Conservation (phyloP, 37 sponge, comb jelly and placozoan genomes). For the Axinella damicornis region DNA sequence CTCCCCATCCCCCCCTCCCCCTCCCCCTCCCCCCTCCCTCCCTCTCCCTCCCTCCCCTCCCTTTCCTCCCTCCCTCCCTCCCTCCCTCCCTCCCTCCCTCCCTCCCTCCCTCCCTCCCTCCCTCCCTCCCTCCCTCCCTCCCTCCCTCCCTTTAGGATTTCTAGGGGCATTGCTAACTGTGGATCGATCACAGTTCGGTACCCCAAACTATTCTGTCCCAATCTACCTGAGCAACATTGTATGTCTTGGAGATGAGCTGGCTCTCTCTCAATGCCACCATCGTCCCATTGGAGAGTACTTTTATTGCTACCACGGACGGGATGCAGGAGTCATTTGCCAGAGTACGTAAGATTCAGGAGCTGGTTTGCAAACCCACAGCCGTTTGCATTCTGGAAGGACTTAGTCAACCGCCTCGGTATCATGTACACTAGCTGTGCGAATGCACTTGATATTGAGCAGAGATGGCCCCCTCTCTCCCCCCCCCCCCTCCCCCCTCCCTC, state of each 20-base stretch:
- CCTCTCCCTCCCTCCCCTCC: too few relatives aligned
- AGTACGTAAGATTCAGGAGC: slow-evolving; percentile 19
- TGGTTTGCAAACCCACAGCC: too few relatives aligned
- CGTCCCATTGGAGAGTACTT: slow-evolving; percentile 39
- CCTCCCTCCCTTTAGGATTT: slow-evolving; percentile 36
- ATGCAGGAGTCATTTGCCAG: slow-evolving; percentile 82
- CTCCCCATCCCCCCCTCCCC: not conserved
- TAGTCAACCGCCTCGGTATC: too few relatives aligned
- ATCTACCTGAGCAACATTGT: slow-evolving; percentile 61
- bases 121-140: not conserved
- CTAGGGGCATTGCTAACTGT: slow-evolving; percentile 40
- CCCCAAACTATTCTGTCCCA: not conserved
- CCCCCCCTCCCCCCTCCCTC: too few relatives aligned
- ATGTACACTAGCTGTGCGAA: too few relatives aligned
- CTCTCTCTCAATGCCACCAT: slow-evolving; percentile 60
- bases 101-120: not conserved
- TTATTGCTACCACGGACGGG: slow-evolving; percentile 13
- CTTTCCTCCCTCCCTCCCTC: too few relatives aligned
- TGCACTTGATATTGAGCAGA: too few relatives aligned
- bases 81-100: not conserved
- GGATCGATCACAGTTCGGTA: not conserved
- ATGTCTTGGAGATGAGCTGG: slow-evolving; percentile 65
- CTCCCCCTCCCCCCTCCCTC: too few relatives aligned
- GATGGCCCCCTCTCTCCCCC: too few relatives aligned
- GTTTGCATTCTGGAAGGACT: not conserved